phyloP scores from a whole-genome alignment of 2,888 invertebrate species.

The Eristalis tenax region DNA sequence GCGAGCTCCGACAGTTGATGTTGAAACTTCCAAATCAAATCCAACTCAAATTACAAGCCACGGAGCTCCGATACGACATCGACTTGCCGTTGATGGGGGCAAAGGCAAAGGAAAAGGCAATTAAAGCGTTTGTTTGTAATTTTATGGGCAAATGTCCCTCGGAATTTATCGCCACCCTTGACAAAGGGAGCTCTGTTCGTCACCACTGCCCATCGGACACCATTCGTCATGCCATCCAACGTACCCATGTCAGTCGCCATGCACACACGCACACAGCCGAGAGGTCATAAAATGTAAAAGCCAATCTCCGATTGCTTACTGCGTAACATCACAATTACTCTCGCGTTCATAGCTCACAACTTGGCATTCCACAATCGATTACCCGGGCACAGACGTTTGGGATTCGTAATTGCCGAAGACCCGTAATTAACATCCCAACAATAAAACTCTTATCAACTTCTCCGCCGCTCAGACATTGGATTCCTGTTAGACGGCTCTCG shows the following conservation, averaged over 20 bases:
- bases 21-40: neutral
- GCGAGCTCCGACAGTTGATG: neutral
- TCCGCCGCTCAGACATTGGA: slow-evolving; percentile 2
- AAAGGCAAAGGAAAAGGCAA: slow-evolving; percentile 36
- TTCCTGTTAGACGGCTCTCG: slow-evolving; percentile 58
- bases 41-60: neutral
- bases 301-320: slow-evolving; percentile 53
- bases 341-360: slow-evolving; percentile 18
- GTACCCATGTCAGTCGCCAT: slow-evolving; percentile 19
- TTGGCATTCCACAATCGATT: slow-evolving; percentile 57
- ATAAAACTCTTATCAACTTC: slow-evolving; percentile 56
- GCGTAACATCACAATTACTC: slow-evolving; percentile 31
- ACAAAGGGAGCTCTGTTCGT: slow-evolving; percentile 40
- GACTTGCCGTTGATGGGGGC: neutral
- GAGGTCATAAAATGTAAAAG: slow-evolving; percentile 48
- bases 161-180: slow-evolving; percentile 49
- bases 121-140: slow-evolving; percentile 56
- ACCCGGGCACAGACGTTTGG: slow-evolving; percentile 25
- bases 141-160: slow-evolving; percentile 52
- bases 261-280: neutral
- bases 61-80: neutral
- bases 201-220: slow-evolving; percentile 24
- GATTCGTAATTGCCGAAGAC: slow-evolving; percentile 17
- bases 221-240: slow-evolving; percentile 26
- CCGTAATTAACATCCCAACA: slow-evolving; percentile 53